A percentile compares a stretch with the other conserved stretches of the same genome.
These are phyloP conservation scores for Magallana nippona DNA, from an alignment of 2,888 invertebrate genomes.

Conservation along the genomic window DNA sequence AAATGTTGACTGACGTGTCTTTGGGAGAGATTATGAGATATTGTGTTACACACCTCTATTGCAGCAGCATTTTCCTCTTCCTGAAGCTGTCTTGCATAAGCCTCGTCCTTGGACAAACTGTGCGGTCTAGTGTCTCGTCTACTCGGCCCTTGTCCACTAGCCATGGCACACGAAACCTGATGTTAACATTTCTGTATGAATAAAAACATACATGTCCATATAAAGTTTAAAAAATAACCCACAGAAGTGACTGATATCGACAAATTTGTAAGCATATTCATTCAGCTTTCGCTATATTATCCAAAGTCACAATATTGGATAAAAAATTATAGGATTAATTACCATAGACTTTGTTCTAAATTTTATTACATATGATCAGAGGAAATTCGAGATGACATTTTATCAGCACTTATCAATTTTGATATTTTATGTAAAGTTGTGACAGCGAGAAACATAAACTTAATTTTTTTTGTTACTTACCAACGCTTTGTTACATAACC, in stretches of 20 bases:
- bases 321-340: no score
- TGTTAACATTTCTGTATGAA: background rate
- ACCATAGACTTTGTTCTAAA: background rate
- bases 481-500: conserved; percentile 15
- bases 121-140: conserved; percentile 45
- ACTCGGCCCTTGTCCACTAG: conserved; percentile 38
- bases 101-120: conserved; percentile 54
- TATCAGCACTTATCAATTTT: background rate
- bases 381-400: conserved; percentile 15
- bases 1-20: no score
- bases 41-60: background rate
- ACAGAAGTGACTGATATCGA: background rate
- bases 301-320: no score
- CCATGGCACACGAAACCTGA: conserved; percentile 16
- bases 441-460: background rate
- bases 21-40: no score
- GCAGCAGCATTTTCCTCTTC: conserved; percentile 43
- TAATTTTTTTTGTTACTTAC: background rate
- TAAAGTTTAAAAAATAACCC: background rate
- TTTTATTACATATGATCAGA: background rate
- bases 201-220: background rate
- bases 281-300: no score
- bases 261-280: no score
- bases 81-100: conserved; percentile 49
- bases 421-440: background rate